These are phyloP conservation scores for Scaptomyza flava DNA, from an alignment of 2,888 invertebrate species.

Conservation along the genomic window DNA sequence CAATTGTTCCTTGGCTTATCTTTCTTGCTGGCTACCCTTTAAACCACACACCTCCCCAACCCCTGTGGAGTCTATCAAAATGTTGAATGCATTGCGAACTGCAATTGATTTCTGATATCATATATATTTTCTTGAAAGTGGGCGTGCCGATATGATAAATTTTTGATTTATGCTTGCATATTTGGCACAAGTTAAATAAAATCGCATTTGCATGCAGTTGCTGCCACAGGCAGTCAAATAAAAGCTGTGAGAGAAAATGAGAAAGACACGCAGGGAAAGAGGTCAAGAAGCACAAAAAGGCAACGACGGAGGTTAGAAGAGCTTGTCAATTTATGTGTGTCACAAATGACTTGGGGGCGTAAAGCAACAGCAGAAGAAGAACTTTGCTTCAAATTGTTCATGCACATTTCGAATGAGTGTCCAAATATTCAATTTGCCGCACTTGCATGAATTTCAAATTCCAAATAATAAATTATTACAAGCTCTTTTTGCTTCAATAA, in stretches of 20 bases:
- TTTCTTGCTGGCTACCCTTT: conserved; percentile 42
- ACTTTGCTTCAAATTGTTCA: conserved; percentile 13
- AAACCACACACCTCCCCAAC: conserved; percentile 6
- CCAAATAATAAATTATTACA: conserved; percentile 12
- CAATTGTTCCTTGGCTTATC: conserved; percentile 71
- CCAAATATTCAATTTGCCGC: conserved; percentile 22
- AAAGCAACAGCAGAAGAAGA: not conserved
- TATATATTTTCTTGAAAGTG: conserved; percentile 30
- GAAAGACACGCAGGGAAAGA: not conserved
- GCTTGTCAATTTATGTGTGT: conserved; percentile 33
- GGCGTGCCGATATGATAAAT: conserved; percentile 56
- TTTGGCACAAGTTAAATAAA: conserved; percentile 55
- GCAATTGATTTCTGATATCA: conserved; percentile 66
- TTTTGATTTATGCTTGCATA: conserved; percentile 67
- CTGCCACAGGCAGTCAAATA: conserved; percentile 2
- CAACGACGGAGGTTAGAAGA: not conserved
- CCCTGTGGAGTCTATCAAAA: conserved; percentile 65
- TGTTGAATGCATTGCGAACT: conserved; percentile 62
- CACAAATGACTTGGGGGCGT: conserved; percentile 1
- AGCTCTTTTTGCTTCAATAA: not conserved
- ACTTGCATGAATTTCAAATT: conserved; percentile 19
- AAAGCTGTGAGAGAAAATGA: not conserved
- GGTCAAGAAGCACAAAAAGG: not conserved
- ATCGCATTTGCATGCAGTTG: conserved; percentile 45
- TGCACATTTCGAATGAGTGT: conserved; percentile 19